Evolutionary conservation across 2,888 invertebrate genomes (phyloP).

Genomic region (Dromius quadrimaculatus): DNA sequence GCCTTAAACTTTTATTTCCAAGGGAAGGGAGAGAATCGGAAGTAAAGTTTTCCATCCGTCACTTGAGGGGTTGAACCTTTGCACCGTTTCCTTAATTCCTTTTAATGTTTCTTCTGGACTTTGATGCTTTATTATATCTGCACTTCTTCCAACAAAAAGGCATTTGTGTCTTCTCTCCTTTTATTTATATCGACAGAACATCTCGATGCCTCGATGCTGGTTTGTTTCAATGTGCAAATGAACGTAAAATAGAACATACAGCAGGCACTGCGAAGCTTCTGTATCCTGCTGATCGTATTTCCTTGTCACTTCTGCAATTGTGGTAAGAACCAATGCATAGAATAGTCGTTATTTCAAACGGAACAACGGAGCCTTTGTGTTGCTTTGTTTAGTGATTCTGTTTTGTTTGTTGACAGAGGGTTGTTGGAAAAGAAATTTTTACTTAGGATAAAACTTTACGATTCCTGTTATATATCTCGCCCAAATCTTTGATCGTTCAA

Average conservation of each 20-base stretch:
- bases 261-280: slow-evolving; percentile 54
- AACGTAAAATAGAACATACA: not conserved
- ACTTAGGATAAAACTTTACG: slow-evolving; percentile 21
- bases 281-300: slow-evolving; percentile 59
- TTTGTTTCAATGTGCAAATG: not conserved
- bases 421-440: too few relatives aligned
- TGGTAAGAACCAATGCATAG: slow-evolving; percentile 62
- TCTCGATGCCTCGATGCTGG: not conserved
- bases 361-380: not conserved
- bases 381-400: not conserved
- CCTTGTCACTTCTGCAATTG: slow-evolving; percentile 60
- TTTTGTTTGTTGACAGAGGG: too few relatives aligned
- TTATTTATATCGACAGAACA: too few relatives aligned
- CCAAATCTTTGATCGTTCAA: slow-evolving; percentile 1
- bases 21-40: slow-evolving; percentile 31
- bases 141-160: too few relatives aligned
- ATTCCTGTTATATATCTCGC: not conserved
- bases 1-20: slow-evolving; percentile 41
- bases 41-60: slow-evolving; percentile 48
- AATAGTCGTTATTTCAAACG: slow-evolving; percentile 62
- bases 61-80: slow-evolving; percentile 9
- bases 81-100: too few relatives aligned
- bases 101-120: too few relatives aligned
- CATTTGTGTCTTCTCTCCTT: too few relatives aligned
- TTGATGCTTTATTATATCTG: too few relatives aligned